Conservation (phyloP, 2,888 invertebrate genomes). For the Siphonodentalium dalli region DNA sequence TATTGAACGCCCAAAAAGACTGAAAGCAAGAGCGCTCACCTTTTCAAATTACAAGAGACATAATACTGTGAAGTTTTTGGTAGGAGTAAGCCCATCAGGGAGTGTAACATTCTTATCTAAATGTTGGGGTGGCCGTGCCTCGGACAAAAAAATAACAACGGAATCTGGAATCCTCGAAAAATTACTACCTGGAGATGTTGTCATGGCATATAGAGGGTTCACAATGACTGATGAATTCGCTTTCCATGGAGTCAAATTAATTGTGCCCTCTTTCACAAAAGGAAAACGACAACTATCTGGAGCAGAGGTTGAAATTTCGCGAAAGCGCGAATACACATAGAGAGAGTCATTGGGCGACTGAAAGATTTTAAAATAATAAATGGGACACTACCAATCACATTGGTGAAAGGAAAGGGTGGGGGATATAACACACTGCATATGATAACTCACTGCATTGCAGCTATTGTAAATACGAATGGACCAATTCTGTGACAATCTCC, state of each 20-base stretch:
- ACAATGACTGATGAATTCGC: constrained; percentile 4
- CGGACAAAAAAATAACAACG: neutral
- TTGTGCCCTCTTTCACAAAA: constrained; percentile 4
- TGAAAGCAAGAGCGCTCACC: constrained; percentile 2
- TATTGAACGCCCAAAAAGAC: neutral
- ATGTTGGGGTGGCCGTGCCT: constrained; percentile 9
- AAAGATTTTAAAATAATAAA: constrained; percentile 4
- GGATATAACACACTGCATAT: no score
- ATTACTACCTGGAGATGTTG: constrained; percentile 1
- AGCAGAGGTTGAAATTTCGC: neutral
- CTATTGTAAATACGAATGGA: no score
- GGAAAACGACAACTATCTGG: constrained; percentile 4
- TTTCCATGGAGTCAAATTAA: neutral
- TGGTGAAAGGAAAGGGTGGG: no score
- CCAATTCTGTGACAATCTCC: no score
- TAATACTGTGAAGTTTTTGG: constrained; percentile 2
- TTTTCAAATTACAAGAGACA: constrained; percentile 9
- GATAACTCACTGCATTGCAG: no score
- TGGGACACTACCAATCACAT: constrained; percentile 5
- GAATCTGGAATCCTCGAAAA: constrained; percentile 1
- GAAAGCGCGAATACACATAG: constrained; percentile 4
- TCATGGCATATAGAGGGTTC: constrained; percentile 11
- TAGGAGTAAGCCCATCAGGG: constrained; percentile 2
- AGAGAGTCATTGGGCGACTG: neutral
- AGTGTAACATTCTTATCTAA: neutral